Base-by-base conservation (phyloP, 2,113 vertebrate species). In the Actenoides lindsayi region DNA sequence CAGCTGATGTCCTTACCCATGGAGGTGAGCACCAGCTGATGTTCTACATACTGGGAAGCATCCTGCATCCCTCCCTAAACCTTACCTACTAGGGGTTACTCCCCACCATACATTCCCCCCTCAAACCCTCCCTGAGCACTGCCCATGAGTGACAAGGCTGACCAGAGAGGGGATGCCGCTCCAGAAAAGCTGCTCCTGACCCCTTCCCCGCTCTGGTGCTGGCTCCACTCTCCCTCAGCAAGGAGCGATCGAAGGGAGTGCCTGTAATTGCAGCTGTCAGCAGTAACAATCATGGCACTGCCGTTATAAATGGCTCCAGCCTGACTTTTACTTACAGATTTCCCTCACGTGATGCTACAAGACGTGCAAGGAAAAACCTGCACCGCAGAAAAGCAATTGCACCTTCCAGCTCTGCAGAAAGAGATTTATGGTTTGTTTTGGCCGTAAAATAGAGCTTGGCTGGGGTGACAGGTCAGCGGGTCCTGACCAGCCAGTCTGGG, bases 201-300 rank as follows among this genome's bases (percentile, higher is more conserved):
- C 33, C 11, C 8, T 91, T 67, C 28, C 30, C 24, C 1, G 1
- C 62, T 70, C 24, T 20, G 56, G 10, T 1, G 33, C 64, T 1
- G 9, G 53, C 53, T 87, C 82, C 0, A 4, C 78, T 83, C 75
- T 62, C 39, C 21, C 28, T 5, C 27, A 9, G 74, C 0, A 0
- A 5, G 28, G 46, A 60, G 44, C 2, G 2, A 60, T 39, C 7
- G 75, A 95, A 94, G 87, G 81, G 37, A 39, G 51, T 39, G 87
- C 86, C 87, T 89, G 46, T 88, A 90, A 95, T 93, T 94, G 95
- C 83, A n/a, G 80, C 81, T 97, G 93, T 96, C 97, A 97, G 91
- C 69, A 53, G 84, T 20, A 93, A 74, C 94, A 95, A 69, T 73
- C 64, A 37, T 14, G 21, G 80, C 5, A 16, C 90, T 62, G 77